Percentiles rank a stretch among this genome's conserved stretches.
phyloP scores from a whole-genome alignment of 1,140 invertebrate species.

The Prorops nasuta region DNA sequence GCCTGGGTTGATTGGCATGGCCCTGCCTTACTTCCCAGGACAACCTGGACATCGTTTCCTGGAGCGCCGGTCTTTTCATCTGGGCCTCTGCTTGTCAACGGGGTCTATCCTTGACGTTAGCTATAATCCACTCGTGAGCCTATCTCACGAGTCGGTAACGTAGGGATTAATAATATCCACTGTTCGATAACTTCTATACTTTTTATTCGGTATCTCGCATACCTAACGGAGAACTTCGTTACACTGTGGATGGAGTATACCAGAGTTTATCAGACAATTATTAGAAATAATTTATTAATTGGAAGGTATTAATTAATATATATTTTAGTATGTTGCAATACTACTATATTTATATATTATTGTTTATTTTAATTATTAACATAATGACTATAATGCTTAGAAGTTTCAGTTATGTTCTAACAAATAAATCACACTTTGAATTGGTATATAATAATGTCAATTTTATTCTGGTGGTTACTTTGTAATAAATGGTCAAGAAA shows the following conservation, averaged over 20 bases:
- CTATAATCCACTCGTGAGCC: no score
- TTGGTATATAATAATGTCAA: conserved; percentile 98
- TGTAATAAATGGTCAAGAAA: conserved; percentile 94
- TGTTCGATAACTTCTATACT: no score
- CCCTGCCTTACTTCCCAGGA: no score
- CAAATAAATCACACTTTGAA: conserved; percentile 92
- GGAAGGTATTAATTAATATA: conserved; percentile 13
- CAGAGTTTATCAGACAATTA: conserved; percentile 66
- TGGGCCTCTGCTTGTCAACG: no score
- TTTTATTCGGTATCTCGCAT: no score
- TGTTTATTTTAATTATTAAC: conserved; percentile 71
- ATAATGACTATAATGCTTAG: conserved; percentile 99
- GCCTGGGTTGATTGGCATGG: no score
- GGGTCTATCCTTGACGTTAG: no score
- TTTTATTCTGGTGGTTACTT: conserved; percentile 98
- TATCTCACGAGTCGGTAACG: no score
- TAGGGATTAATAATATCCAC: no score
- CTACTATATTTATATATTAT: background rate
- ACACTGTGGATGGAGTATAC: conserved; percentile 75
- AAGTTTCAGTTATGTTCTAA: conserved; percentile 93
- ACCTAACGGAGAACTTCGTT: no score
- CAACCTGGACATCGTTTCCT: no score
- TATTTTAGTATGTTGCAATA: background rate
- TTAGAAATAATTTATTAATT: background rate
- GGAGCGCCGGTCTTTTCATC: no score